A percentile compares a stretch with the other conserved stretches of the same genome.
Evolutionary conservation across 2,888 invertebrate genomes (phyloP).

Genomic region (Drosophila cracens): DNA sequence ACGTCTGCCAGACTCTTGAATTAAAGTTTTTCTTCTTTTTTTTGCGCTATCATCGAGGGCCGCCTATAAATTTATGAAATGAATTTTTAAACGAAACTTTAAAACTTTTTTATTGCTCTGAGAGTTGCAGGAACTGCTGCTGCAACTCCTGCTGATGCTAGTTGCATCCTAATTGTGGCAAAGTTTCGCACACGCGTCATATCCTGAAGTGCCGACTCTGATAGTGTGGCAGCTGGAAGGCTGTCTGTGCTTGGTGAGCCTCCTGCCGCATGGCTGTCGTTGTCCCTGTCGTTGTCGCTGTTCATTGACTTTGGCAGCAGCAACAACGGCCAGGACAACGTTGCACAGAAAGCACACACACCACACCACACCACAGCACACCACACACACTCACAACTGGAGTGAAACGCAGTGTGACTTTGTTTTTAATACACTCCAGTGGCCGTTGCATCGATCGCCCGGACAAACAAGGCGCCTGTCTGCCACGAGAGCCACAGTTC

Average conservation of each 20-base stretch:
- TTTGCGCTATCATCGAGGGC: constrained; percentile 11
- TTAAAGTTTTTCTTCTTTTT: constrained; percentile 39
- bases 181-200: constrained; percentile 73
- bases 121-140: constrained; percentile 44
- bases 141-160: background rate
- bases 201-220: constrained; percentile 56
- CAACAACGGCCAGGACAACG: constrained; percentile 47
- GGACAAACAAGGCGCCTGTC: constrained; percentile 73
- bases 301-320: constrained; percentile 78
- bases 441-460: constrained; percentile 71
- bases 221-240: constrained; percentile 30
- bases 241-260: constrained; percentile 52
- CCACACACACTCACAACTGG: constrained; percentile 14
- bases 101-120: constrained; percentile 75
- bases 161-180: constrained; percentile 75
- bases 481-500: constrained; percentile 63
- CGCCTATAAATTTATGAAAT: constrained; percentile 70
- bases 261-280: constrained; percentile 52
- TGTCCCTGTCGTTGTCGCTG: constrained; percentile 64
- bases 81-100: constrained; percentile 76
- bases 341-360: constrained; percentile 44
- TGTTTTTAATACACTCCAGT: constrained; percentile 79
- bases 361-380: constrained; percentile 9
- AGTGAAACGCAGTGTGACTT: constrained; percentile 64
- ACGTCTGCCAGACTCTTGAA: constrained; percentile 43